Evolutionary conservation across 1,140 invertebrate species (phyloP), one percentile per base, ranked within the genome.

Genomic region (Drosophila subobscura): DNA sequence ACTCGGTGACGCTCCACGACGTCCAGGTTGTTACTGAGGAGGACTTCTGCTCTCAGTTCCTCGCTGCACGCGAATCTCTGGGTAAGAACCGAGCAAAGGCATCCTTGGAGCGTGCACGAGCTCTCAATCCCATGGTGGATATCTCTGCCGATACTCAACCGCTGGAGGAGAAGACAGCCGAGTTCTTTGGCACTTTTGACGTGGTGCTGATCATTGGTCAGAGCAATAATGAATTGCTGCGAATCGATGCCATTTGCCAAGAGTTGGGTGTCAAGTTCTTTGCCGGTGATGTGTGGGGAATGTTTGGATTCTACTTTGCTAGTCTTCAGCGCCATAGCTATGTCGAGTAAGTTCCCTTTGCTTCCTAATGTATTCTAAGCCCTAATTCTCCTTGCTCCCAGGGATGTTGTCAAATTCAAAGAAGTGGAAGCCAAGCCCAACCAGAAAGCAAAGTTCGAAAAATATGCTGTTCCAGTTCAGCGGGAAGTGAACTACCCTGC

Each of bases 121-220:
- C 95, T 46, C 93, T 99, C 47, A 99, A 99, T 92, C 97, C 97
- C 0, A 97, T 99, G 95, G 98, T 99, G 0, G 93, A 96, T 64
- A 94, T 99, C 5, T 93, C 92, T 1, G 94, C 95, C 12, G 96
- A 98, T 81, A 94, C 93, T 1, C 91, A 92, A 0, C 93, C 94
- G 47, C 76, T 94, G 14, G 85, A 94, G 3, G 93, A 94, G 16
- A 93, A 94, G 33, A 94, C 96, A 61, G 92, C 95, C 16, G 93
- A 93, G 20, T 99, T 94, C 91, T 98, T 97, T 79, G 92, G 92
- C 22, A 80, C 95, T 20, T 99, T 97, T 91, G 95, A 97, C 91
- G 95, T 99, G 1, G 94, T 99, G 0, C 96, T 97, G 89, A 95
- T 96, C 2, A 96, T 95, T 4, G 95, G 96, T 52, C 95, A 96